Evolutionary conservation across 2,797 vertebrate species (phyloP).

Genomic region (Ceryle rudis): DNA sequence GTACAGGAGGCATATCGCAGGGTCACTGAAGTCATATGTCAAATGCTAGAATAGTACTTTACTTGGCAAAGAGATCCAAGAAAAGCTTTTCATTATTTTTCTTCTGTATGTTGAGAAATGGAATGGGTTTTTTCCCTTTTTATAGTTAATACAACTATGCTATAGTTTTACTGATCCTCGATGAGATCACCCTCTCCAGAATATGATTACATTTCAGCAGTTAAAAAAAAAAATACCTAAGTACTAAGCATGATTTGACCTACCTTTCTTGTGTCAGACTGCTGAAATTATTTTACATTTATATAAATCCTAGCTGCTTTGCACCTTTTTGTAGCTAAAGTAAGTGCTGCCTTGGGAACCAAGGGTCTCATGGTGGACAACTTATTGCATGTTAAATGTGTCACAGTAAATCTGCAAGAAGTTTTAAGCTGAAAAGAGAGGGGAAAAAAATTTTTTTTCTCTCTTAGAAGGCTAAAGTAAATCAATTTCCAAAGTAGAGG

Average conservation of each 20-base stretch:
- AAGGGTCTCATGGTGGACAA: background rate
- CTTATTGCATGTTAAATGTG: conserved; percentile 22
- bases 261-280: conserved; percentile 45
- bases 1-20: conserved; percentile 56
- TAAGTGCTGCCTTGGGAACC: conserved; percentile 33
- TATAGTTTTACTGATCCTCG: conserved; percentile 44
- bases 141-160: conserved; percentile 26
- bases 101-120: conserved; percentile 16
- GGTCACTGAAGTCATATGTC: conserved; percentile 68
- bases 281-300: conserved; percentile 43
- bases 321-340: conserved; percentile 19
- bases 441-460: background rate
- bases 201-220: conserved; percentile 62
- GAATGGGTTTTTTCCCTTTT: conserved; percentile 22
- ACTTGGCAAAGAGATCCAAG: conserved; percentile 74
- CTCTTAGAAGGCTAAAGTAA: background rate
- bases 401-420: conserved; percentile 38
- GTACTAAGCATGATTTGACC: conserved; percentile 64
- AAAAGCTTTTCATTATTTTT: conserved; percentile 58
- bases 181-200: conserved; percentile 67
- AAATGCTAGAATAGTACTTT: conserved; percentile 59
- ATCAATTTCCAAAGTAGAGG: conserved; percentile 9
- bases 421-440: conserved; percentile 21
- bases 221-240: conserved; percentile 69
- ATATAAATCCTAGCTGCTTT: conserved; percentile 41